Percentiles rank a stretch among this genome's conserved stretches.
Conservation (phyloP, 2,797 vertebrate genomes). For the Babyrousa celebensis region DNA sequence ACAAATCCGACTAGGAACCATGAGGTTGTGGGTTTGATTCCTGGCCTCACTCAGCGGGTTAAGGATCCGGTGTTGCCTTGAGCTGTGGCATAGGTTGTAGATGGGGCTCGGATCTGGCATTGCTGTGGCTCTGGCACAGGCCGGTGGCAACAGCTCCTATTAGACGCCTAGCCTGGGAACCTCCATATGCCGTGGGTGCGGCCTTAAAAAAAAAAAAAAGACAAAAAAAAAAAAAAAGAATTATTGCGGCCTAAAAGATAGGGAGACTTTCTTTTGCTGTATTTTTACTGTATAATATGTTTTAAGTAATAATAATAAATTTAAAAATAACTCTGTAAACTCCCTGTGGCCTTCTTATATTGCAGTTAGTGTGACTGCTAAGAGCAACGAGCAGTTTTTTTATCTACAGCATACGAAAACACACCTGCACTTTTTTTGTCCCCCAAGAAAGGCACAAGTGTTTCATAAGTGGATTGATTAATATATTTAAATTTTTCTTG, state of each 20-base stretch:
- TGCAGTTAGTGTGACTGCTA: not conserved
- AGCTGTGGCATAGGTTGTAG: no score
- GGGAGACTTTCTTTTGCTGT: constrained; percentile 46
- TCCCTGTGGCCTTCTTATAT: constrained; percentile 13
- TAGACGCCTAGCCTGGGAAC: no score
- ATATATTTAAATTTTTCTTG: constrained; percentile 28
- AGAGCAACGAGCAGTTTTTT: constrained; percentile 33
- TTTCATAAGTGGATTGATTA: constrained; percentile 46
- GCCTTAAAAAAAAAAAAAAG: no score
- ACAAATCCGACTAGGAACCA: no score
- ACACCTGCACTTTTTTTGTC: not conserved
- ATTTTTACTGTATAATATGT: constrained; percentile 7
- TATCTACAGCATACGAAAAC: constrained; percentile 23
- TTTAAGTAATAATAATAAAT: constrained; percentile 47
- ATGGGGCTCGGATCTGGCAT: no score
- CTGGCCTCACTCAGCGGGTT: no score
- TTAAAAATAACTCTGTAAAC: not conserved
- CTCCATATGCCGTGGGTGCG: no score
- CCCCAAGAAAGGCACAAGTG: not conserved
- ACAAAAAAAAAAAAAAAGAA: not conserved
- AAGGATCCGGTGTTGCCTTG: no score
- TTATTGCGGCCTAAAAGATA: constrained; percentile 46
- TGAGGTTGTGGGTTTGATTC: no score
- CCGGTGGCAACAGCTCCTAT: no score
- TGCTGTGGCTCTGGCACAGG: no score